phyloP scores from a whole-genome alignment of 1,140 invertebrate species.

The Tetragonula clypearis region DNA sequence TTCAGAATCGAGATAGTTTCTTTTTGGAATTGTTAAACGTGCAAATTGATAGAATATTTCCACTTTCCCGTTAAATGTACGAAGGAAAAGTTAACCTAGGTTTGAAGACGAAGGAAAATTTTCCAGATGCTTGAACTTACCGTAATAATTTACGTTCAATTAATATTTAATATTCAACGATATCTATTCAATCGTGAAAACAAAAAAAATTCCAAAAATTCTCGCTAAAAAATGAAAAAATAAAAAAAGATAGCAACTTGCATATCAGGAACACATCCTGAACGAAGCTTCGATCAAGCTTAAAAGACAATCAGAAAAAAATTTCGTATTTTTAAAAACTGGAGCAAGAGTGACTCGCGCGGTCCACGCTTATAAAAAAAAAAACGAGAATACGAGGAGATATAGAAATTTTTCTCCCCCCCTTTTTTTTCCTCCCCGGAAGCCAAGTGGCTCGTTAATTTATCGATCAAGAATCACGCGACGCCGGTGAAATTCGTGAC shows the following conservation, averaged over 20 bases:
- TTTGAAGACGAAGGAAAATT: not conserved
- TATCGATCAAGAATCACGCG: slow-evolving; percentile 34
- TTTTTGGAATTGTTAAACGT: not conserved
- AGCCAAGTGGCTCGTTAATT: slow-evolving; percentile 22
- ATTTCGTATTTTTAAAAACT: not conserved
- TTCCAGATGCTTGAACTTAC: not conserved
- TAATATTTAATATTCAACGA: no score
- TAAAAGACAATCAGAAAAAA: no score
- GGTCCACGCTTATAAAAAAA: no score
- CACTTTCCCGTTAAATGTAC: not conserved
- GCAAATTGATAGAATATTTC: not conserved
- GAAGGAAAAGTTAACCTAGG: not conserved
- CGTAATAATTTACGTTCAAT: no score
- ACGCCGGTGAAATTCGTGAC: not conserved
- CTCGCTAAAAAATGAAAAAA: no score
- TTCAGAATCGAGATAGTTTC: not conserved
- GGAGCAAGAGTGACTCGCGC: not conserved
- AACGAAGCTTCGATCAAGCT: no score
- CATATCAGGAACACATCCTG: no score
- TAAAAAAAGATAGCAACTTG: no score
- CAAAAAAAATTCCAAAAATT: no score
- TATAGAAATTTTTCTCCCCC: not conserved
- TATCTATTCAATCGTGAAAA: no score
- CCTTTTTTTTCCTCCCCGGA: not conserved
- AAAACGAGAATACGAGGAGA: no score